These are phyloP conservation scores for Steinernema scapterisci DNA, from an alignment of 2,888 invertebrate species.

Conservation along the genomic window DNA sequence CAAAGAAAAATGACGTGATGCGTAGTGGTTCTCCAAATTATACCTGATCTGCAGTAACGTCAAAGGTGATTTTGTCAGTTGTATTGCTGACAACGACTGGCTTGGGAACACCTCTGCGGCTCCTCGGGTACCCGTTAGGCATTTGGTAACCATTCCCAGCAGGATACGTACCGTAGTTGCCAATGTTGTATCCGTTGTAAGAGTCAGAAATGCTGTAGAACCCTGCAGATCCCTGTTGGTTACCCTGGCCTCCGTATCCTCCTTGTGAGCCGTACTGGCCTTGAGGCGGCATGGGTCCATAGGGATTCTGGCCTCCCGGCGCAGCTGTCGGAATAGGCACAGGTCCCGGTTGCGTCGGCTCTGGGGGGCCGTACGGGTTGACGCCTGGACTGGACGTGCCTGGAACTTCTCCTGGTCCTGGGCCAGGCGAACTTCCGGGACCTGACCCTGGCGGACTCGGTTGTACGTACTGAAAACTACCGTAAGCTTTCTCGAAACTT, in stretches of 20 bases:
- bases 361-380: not conserved
- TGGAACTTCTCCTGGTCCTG: not conserved
- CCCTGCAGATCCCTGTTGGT: not conserved
- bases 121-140: not conserved
- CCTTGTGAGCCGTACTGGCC: not conserved
- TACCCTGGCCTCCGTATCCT: not conserved
- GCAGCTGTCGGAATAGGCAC: not conserved
- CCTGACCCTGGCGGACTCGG: slow-evolving; percentile 8
- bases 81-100: not conserved
- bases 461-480: slow-evolving; percentile 20
- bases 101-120: not conserved
- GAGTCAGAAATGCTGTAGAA: slow-evolving; percentile 21
- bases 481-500: not conserved
- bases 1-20: not conserved
- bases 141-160: not conserved
- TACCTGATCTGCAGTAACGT: slow-evolving; percentile 28
- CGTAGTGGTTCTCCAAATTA: not conserved
- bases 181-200: slow-evolving; percentile 19
- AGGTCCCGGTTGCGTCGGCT: not conserved
- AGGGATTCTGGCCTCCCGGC: not conserved
- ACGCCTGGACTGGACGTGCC: not conserved
- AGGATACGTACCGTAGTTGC: slow-evolving; percentile 24
- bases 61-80: slow-evolving; percentile 23
- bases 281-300: not conserved
- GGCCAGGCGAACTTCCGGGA: not conserved